Evolutionary conservation across 2,797 vertebrate genomes (phyloP).

Genomic region (Pelochelys cantorii): DNA sequence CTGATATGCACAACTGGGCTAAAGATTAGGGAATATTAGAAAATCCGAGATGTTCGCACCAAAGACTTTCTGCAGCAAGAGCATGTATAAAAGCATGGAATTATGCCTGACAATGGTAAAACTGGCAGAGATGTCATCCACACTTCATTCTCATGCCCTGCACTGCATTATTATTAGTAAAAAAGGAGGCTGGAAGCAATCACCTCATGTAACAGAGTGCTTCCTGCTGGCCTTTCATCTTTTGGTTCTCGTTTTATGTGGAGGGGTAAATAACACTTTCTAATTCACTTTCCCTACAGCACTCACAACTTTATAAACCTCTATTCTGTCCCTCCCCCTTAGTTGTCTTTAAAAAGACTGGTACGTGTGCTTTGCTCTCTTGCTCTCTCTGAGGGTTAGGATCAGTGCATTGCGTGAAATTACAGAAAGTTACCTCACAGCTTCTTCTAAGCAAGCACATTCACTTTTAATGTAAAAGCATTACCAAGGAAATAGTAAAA

Average conservation of each 20-base stretch:
- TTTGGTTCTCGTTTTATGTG: too few species aligned
- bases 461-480: not conserved
- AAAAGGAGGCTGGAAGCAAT: not conserved
- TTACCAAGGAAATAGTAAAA: not conserved
- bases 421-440: not conserved
- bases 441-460: not conserved
- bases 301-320: too few species aligned
- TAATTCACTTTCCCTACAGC: too few species aligned
- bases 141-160: slow-evolving; percentile 23
- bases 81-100: not conserved
- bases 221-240: not conserved
- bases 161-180: not conserved
- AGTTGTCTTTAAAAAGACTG: too few species aligned
- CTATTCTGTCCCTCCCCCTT: too few species aligned
- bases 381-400: too few species aligned
- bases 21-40: not conserved
- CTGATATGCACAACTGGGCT: not conserved
- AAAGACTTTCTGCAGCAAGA: not conserved
- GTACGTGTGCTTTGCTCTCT: too few species aligned
- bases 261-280: too few species aligned
- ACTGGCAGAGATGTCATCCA: not conserved
- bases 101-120: not conserved
- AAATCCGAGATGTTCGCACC: too few species aligned
- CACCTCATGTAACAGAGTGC: not conserved
- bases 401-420: not conserved